Percentiles rank a stretch among this genome's conserved stretches.
These are phyloP conservation scores for Pterois miles DNA, from an alignment of 2,797 vertebrate genomes.

Conservation along the genomic window DNA sequence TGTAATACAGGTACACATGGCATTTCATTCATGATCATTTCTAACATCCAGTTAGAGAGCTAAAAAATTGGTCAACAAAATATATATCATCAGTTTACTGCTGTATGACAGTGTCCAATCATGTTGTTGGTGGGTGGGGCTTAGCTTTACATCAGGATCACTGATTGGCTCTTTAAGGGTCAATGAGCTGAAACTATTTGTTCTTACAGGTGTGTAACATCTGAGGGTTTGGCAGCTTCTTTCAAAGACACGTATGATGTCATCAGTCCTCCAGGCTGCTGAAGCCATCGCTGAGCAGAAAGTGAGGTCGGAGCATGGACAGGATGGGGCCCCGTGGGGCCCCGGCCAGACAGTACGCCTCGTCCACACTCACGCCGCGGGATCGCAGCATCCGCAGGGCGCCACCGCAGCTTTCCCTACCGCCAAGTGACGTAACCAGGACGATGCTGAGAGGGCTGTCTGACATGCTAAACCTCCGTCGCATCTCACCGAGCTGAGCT, in stretches of 20 bases:
- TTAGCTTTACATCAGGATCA: background rate
- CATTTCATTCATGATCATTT: background rate
- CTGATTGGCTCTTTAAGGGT: background rate
- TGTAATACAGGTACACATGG: too few species aligned
- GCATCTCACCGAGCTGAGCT: conserved; percentile 58
- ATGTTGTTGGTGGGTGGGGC: background rate
- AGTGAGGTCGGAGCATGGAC: conserved; percentile 59
- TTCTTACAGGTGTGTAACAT: background rate
- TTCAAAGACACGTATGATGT: background rate
- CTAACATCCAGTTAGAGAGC: background rate
- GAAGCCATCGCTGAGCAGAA: conserved; percentile 45
- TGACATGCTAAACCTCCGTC: conserved; percentile 28
- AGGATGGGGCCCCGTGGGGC: conserved; percentile 51
- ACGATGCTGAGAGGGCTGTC: conserved; percentile 62
- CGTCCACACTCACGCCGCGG: conserved; percentile 54
- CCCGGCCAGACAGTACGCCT: conserved; percentile 71
- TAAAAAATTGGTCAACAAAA: background rate
- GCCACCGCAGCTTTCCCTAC: conserved; percentile 36
- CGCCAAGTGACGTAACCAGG: conserved; percentile 42
- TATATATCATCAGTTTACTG: background rate
- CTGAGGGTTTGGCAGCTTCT: background rate
- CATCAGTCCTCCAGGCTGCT: conserved; percentile 31
- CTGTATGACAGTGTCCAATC: background rate
- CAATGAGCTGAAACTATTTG: background rate
- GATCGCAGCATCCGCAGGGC: conserved; percentile 53